Evolutionary conservation across 2,888 invertebrate species (phyloP).

Genomic region (Drosophila meridiana): DNA sequence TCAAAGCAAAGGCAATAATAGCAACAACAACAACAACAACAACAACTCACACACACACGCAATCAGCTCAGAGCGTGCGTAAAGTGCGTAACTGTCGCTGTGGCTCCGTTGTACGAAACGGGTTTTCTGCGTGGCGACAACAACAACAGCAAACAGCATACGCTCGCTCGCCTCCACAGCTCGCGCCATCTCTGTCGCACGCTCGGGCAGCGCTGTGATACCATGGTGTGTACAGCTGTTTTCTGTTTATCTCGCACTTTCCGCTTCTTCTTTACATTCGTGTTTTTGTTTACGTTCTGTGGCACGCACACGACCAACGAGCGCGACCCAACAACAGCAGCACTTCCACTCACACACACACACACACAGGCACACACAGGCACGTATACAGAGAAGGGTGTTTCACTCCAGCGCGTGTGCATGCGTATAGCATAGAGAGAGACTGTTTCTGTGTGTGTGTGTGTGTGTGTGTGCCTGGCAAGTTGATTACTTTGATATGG

Average conservation of each 20-base stretch:
- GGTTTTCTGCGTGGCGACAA: conserved; percentile 62
- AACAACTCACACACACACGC: conserved; percentile 15
- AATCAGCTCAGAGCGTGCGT: conserved; percentile 70
- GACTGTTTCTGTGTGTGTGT: conserved; percentile 2
- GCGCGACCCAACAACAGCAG: conserved; percentile 19
- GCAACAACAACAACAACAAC: conserved; percentile 28
- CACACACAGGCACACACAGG: not conserved
- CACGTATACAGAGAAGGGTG: not conserved
- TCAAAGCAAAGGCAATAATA: conserved; percentile 62
- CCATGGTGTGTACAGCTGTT: conserved; percentile 78
- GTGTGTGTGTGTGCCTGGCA: conserved; percentile 25
- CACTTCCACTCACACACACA: conserved; percentile 23
- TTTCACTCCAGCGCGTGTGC: not conserved
- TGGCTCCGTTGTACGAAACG: conserved; percentile 61
- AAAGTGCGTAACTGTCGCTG: conserved; percentile 79
- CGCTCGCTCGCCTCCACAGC: conserved; percentile 31
- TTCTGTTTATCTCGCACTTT: conserved; percentile 81
- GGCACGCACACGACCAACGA: conserved; percentile 61
- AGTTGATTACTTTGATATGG: conserved; percentile 49
- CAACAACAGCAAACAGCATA: conserved; percentile 29
- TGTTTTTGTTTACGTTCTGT: conserved; percentile 80
- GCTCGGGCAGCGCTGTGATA: conserved; percentile 6
- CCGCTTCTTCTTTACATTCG: conserved; percentile 78
- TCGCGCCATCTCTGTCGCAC: conserved; percentile 22
- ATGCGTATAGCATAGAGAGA: not conserved